A percentile compares a stretch with the other conserved stretches of the same genome.
Evolutionary conservation across 2,797 vertebrate genomes (phyloP).

Genomic region (Betta splendens): DNA sequence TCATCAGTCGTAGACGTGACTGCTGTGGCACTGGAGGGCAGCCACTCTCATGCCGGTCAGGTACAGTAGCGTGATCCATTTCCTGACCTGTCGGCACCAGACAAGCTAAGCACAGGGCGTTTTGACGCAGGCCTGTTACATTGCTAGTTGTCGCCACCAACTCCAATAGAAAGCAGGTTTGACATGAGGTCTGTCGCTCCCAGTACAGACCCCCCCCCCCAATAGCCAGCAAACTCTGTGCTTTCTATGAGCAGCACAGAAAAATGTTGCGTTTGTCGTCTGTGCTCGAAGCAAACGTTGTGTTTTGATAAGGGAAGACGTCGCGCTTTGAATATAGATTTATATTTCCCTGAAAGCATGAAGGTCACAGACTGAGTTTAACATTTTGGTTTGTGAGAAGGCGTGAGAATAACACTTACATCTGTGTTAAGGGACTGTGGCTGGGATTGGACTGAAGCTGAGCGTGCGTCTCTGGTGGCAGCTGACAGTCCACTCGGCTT

Average conservation of each 20-base stretch:
- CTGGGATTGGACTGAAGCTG: too few relatives aligned
- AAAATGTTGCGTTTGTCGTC: conserved; percentile 47
- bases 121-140: conserved; percentile 77
- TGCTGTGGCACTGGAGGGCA: conserved; percentile 47
- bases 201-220: conserved; percentile 10
- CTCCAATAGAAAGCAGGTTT: conserved; percentile 68
- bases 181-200: conserved; percentile 66
- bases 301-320: conserved; percentile 18
- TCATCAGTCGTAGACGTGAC: conserved; percentile 49
- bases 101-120: conserved; percentile 79
- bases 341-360: conserved; percentile 2
- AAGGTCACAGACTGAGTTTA: conserved; percentile 19
- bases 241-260: conserved; percentile 33
- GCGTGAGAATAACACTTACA: too few relatives aligned
- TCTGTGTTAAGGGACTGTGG: too few relatives aligned
- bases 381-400: too few relatives aligned
- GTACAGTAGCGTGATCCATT: conserved; percentile 72
- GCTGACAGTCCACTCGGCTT: too few relatives aligned
- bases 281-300: conserved; percentile 19
- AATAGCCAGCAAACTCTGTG: conserved; percentile 42
- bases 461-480: too few relatives aligned
- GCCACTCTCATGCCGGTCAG: conserved; percentile 74
- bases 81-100: conserved; percentile 76
- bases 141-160: conserved; percentile 76
- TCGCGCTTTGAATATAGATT: conserved; percentile 17